Conservation (phyloP, 2,888 invertebrate genomes). For the Eilema caniola region DNA sequence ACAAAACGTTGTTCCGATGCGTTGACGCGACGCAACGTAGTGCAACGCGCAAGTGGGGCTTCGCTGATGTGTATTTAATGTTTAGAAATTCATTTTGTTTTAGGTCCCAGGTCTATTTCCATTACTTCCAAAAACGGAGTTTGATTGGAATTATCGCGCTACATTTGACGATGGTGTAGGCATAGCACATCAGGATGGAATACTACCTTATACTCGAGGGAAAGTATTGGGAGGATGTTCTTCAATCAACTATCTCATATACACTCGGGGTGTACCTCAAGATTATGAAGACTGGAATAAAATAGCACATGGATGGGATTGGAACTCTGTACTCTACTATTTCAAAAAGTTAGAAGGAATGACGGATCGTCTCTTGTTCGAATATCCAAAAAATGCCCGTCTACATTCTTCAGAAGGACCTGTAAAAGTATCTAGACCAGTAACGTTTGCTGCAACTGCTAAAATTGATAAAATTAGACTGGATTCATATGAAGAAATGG, state of each 20-base stretch:
- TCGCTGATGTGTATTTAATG: too few relatives aligned
- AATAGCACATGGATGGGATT: constrained; percentile 66
- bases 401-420: constrained; percentile 67
- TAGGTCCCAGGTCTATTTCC: constrained; percentile 66
- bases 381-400: constrained; percentile 51
- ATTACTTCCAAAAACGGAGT: constrained; percentile 57
- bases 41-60: too few relatives aligned
- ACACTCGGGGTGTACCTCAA: constrained; percentile 62
- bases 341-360: constrained; percentile 69
- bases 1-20: too few relatives aligned
- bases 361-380: constrained; percentile 59
- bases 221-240: constrained; percentile 70
- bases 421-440: constrained; percentile 60
- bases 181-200: constrained; percentile 49
- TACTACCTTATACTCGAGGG: constrained; percentile 55
- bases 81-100: constrained; percentile 17
- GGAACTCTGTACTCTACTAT: constrained; percentile 62
- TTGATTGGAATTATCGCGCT: constrained; percentile 64
- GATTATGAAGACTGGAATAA: constrained; percentile 66
- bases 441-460: constrained; percentile 49
- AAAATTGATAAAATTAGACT: constrained; percentile 58
- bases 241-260: constrained; percentile 64
- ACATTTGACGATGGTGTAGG: constrained; percentile 56
- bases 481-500: constrained; percentile 63
- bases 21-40: too few relatives aligned